Conservation (phyloP, 2,797 vertebrate species). For the Eptatretus atami region DNA sequence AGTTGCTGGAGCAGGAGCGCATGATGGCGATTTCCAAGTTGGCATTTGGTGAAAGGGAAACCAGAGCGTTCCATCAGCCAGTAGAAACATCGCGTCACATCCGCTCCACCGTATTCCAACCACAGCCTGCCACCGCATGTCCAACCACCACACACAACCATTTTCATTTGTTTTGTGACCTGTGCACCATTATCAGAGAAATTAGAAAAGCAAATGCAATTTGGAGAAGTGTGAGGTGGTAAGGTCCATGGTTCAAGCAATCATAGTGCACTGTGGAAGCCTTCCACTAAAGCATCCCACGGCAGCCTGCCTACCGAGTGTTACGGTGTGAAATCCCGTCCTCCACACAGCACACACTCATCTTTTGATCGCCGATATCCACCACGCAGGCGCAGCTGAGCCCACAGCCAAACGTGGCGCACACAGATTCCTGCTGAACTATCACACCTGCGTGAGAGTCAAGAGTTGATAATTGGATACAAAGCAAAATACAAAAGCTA, state of each 20-base stretch:
- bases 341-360: constrained; percentile 74
- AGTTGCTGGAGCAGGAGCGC: constrained; percentile 63
- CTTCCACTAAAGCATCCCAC: too few species aligned
- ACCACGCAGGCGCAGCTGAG: constrained; percentile 74
- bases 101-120: constrained; percentile 62
- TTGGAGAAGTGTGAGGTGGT: too few species aligned
- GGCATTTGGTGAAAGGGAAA: constrained; percentile 78
- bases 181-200: too few species aligned
- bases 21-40: constrained; percentile 43
- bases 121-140: constrained; percentile 25
- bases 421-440: constrained; percentile 83
- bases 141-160: too few species aligned
- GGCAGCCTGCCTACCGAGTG: constrained; percentile 27
- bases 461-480: too few species aligned
- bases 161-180: too few species aligned
- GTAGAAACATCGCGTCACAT: constrained; percentile 66
- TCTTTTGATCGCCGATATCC: constrained; percentile 87
- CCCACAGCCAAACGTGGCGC: constrained; percentile 67
- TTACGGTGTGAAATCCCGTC: constrained; percentile 82
- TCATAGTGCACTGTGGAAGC: too few species aligned
- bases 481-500: too few species aligned
- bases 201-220: too few species aligned
- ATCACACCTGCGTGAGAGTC: constrained; percentile 29
- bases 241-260: too few species aligned
- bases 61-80: constrained; percentile 87